Conservation (phyloP, 2,888 invertebrate genomes). For the Aromia moschata region DNA sequence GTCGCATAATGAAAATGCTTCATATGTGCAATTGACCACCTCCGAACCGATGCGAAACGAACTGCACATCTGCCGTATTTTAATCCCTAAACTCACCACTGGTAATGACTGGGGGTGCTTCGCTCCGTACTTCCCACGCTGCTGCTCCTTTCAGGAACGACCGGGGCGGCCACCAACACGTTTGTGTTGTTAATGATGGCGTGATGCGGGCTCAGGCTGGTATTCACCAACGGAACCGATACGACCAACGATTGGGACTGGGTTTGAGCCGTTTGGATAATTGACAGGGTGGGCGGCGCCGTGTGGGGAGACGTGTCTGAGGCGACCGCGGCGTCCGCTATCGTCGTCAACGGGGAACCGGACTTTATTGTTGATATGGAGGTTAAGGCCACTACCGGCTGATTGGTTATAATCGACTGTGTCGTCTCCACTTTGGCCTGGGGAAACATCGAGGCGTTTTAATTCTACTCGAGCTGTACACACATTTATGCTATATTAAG, state of each 20-base stretch:
- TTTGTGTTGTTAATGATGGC: slow-evolving; percentile 56
- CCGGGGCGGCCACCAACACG: slow-evolving; percentile 45
- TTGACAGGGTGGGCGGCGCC: slow-evolving; percentile 39
- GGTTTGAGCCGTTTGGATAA: slow-evolving; percentile 43
- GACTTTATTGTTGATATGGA: slow-evolving; percentile 53
- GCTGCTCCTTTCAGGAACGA: slow-evolving; percentile 32
- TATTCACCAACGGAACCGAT: slow-evolving; percentile 70
- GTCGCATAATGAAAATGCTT: too few relatives aligned
- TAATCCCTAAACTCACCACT: slow-evolving; percentile 28
- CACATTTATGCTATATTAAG: too few relatives aligned
- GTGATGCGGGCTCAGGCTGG: slow-evolving; percentile 59
- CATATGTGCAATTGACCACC: too few relatives aligned
- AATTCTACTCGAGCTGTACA: too few relatives aligned
- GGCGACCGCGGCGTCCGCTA: slow-evolving; percentile 26
- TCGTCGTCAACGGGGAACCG: slow-evolving; percentile 39
- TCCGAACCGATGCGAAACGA: too few relatives aligned
- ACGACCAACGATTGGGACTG: slow-evolving; percentile 65
- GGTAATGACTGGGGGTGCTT: slow-evolving; percentile 34
- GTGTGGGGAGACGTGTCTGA: slow-evolving; percentile 27
- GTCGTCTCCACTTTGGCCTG: slow-evolving; percentile 53
- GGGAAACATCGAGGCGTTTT: too few relatives aligned
- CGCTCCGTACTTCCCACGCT: slow-evolving; percentile 34
- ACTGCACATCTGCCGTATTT: too few relatives aligned
- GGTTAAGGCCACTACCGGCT: slow-evolving; percentile 56
- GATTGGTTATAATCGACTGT: slow-evolving; percentile 53